Evolutionary conservation across 2,113 vertebrate genomes (phyloP), one percentile per base, ranked within the genome.

Genomic region (Chroicocephalus ridibundus): DNA sequence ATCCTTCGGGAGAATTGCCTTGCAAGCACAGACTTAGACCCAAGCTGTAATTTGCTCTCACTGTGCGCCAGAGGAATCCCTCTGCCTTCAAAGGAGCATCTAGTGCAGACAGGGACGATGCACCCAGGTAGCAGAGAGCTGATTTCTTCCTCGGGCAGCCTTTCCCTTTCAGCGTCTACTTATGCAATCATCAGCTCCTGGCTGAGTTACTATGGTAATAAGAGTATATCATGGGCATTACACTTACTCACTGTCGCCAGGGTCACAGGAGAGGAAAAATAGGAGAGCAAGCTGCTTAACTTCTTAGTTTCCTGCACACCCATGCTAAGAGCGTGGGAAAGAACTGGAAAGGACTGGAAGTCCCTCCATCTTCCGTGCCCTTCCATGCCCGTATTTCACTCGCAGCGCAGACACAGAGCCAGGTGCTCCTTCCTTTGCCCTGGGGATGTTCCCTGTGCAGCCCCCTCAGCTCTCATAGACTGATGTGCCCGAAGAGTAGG

Each of bases 191-290:
- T 24, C 85, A 92, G 71, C 83, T 96, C 82, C 61, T 51, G 91
- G 47, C 34, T 92, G 95, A 96, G 94, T 97, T 96, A 92, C 97
- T 94, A 94, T 94, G 94, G 95, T 71, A 94, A 96, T 97, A 79
- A 74, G 77, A 72, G 80, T 76, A 52, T 66, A 88, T 57, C 47
- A 57, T 10, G 83, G 88, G 86, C 91, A 57, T 64, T 91, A 47
- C 65, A 68, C 82, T 86, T 85, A 76, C 36, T 76, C 52, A 52
- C 86, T 92, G 92, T 95, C 24, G 2, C 90, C 77, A 92, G 82
- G 94, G 90, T 88, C 93, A 72, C 57, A 21, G 44, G 75, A 94
- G 75, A 94, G 54, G 90, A 81, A 81, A 96, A 88, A 84, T 2
- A 95, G 88, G 69, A 71, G 55, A 83, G 69, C 69, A 71, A 86